Evolutionary conservation across 1,140 invertebrate genomes (phyloP).

Genomic region (Leptopilina clavipes): DNA sequence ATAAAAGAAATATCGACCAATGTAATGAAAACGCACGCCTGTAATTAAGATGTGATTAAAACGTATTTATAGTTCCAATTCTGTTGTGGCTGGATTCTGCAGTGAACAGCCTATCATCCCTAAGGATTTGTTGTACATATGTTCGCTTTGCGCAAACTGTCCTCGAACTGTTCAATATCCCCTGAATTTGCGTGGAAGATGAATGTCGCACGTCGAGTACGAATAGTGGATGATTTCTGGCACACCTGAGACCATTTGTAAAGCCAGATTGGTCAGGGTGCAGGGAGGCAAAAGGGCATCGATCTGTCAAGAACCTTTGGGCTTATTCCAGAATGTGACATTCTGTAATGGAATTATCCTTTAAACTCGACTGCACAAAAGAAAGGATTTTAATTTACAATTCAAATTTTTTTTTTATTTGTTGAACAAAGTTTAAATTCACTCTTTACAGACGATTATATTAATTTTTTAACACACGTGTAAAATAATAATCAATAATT

Average conservation of each 20-base stretch:
- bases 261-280: slow-evolving; percentile 55
- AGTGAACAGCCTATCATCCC: slow-evolving; percentile 72
- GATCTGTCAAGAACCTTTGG: slow-evolving; percentile 8
- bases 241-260: slow-evolving; percentile 68
- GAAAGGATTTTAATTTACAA: neutral
- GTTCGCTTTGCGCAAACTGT: slow-evolving; percentile 69
- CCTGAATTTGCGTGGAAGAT: slow-evolving; percentile 61
- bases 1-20: no score
- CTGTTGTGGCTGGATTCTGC: neutral
- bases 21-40: neutral
- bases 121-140: slow-evolving; percentile 73
- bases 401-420: no score
- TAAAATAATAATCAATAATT: no score
- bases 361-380: no score
- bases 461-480: no score
- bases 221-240: slow-evolving; percentile 66
- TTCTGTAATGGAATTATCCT: neutral
- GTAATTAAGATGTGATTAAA: neutral
- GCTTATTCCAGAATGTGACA: neutral
- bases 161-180: slow-evolving; percentile 70
- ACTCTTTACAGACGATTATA: no score
- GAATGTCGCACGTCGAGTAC: slow-evolving; percentile 65
- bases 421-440: no score
- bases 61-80: neutral
- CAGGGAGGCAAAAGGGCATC: slow-evolving; percentile 1